Evolutionary conservation across 2,113 vertebrate species (phyloP).

Genomic region (Sarotherodon lohbergeri): DNA sequence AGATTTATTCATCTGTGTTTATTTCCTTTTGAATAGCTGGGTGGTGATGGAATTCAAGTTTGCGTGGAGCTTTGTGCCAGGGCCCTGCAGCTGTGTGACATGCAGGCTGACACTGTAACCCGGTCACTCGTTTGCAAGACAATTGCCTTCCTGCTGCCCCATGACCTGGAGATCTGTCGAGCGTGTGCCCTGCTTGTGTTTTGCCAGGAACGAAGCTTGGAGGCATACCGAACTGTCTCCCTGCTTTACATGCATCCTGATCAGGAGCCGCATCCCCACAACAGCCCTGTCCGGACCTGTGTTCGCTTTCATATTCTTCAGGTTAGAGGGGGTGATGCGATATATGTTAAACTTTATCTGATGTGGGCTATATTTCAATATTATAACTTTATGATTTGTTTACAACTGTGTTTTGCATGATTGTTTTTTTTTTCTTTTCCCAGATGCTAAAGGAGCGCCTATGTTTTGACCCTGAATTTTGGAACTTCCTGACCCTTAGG

Average conservation of each 20-base stretch:
- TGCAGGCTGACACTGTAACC: slow-evolving; percentile 81
- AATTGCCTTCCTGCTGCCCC: slow-evolving; percentile 90
- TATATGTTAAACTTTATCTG: not conserved
- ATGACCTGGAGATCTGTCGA: slow-evolving; percentile 92
- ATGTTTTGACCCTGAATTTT: slow-evolving; percentile 97
- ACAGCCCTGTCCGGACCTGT: slow-evolving; percentile 82
- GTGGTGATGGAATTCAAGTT: slow-evolving; percentile 85
- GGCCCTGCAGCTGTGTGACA: slow-evolving; percentile 87
- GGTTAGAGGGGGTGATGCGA: slow-evolving; percentile 12
- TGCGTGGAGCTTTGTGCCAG: slow-evolving; percentile 92
- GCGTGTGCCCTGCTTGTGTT: slow-evolving; percentile 91
- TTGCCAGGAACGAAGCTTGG: slow-evolving; percentile 89
- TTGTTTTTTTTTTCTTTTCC: slow-evolving; percentile 2
- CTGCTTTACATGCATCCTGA: slow-evolving; percentile 88
- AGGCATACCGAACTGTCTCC: slow-evolving; percentile 88
- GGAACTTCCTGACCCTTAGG: slow-evolving; percentile 93
- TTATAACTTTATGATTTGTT: not conserved
- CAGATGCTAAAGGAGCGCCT: slow-evolving; percentile 91
- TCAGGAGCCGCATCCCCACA: slow-evolving; percentile 86
- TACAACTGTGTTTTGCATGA: not conserved
- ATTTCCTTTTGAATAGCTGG: slow-evolving; percentile 65
- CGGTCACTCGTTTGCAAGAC: slow-evolving; percentile 94
- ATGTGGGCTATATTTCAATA: not conserved
- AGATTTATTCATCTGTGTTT: not conserved
- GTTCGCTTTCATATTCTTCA: slow-evolving; percentile 90